A percentile compares a stretch with the other conserved stretches of the same genome.
Evolutionary conservation across 64 coral and sea anemone species (phyloP).

Genomic region (Montipora sp.): DNA sequence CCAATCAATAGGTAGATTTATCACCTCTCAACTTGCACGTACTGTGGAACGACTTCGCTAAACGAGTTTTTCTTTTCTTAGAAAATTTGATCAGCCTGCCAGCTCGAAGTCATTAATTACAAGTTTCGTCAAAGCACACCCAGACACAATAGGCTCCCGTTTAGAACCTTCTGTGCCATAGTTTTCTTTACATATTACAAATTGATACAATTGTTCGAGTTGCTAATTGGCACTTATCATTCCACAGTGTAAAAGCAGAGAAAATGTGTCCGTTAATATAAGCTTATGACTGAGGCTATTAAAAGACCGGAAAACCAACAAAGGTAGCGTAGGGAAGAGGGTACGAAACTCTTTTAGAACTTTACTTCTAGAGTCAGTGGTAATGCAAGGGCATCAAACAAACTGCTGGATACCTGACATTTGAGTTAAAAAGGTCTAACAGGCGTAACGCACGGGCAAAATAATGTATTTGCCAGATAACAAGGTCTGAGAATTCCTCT

Average conservation of each 20-base stretch:
- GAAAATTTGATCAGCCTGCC: not conserved
- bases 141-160: conserved; percentile 2
- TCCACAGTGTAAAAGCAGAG: not conserved
- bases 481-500: not conserved
- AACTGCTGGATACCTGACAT: not conserved
- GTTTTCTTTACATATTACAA: not conserved
- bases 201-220: conserved; percentile 23
- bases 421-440: not conserved
- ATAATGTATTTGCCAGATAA: not conserved
- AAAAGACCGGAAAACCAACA: not conserved
- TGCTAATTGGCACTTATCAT: not conserved
- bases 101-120: not conserved
- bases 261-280: not conserved
- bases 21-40: not conserved
- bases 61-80: not conserved
- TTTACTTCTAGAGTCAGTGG: not conserved
- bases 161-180: not conserved
- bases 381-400: not conserved
- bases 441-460: not conserved
- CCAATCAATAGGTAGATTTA: not conserved
- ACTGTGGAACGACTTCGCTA: not conserved
- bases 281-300: no score
- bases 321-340: not conserved
- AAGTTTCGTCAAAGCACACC: not conserved
- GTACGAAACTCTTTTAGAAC: not conserved